phyloP scores from a whole-genome alignment of 2,797 vertebrate species.

The Rachycentron canadum region DNA sequence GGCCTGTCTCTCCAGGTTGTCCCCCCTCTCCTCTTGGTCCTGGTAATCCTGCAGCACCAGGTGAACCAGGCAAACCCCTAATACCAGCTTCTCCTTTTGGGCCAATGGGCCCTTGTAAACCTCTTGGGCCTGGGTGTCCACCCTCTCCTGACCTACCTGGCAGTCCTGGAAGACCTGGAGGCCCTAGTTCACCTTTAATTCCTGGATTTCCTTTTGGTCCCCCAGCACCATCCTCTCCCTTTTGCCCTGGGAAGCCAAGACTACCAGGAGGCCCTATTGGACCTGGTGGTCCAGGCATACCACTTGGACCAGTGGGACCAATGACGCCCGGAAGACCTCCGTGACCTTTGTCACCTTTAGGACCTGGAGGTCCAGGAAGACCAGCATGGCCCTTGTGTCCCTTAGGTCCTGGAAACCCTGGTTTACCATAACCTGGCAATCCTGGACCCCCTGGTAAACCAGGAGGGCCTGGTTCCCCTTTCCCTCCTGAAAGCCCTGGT shows the following conservation, averaged over 20 bases:
- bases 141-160: slow-evolving; percentile 90
- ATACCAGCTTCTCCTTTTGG: slow-evolving; percentile 92
- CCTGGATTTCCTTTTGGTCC: slow-evolving; percentile 90
- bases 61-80: slow-evolving; percentile 90
- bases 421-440: slow-evolving; percentile 92
- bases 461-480: slow-evolving; percentile 91
- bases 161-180: slow-evolving; percentile 91
- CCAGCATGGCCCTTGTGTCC: slow-evolving; percentile 92
- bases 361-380: slow-evolving; percentile 88
- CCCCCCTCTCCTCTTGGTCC: slow-evolving; percentile 91
- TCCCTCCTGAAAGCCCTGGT: slow-evolving; percentile 90
- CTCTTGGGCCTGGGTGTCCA: slow-evolving; percentile 91
- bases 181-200: slow-evolving; percentile 90
- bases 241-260: slow-evolving; percentile 91
- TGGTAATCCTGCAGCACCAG: slow-evolving; percentile 86
- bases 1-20: slow-evolving; percentile 88
- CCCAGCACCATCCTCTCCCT: slow-evolving; percentile 89
- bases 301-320: slow-evolving; percentile 89
- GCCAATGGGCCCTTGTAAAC: slow-evolving; percentile 90
- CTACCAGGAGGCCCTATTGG: slow-evolving; percentile 90
- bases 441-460: slow-evolving; percentile 93
- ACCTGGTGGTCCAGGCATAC: slow-evolving; percentile 91
- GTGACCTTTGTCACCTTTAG: slow-evolving; percentile 93
- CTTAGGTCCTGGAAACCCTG: slow-evolving; percentile 93
- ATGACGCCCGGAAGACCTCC: slow-evolving; percentile 89